Base-by-base conservation (phyloP, 1,140 invertebrate genomes). In the Meteorus sp. region DNA sequence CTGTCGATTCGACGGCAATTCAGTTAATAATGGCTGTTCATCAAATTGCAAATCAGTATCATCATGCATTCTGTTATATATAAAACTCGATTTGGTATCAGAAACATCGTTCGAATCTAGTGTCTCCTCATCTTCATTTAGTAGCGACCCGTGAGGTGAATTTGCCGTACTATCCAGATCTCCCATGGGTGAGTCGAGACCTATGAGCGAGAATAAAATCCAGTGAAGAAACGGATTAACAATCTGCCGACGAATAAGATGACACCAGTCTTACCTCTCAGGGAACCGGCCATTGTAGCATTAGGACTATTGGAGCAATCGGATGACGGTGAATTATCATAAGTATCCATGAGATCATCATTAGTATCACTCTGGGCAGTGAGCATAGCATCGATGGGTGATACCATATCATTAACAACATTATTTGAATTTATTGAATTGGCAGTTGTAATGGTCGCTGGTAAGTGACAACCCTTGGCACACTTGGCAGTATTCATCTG, bases 401-500 rank as follows among this genome's bases (percentile, higher is more conserved):
- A 64, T 17, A 68, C 22, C 23, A 60, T 55, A 45, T 72, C 72
- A 15, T 60, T 62, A 47, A 67, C 67, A 27, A 73, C 74, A 55
- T 68, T 70, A 65, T 70, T 72, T 43, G 67, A 65, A 60, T 65
- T 67, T 54, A 74, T 67, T 17, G 67, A 63, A 54, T 72, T 77
- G 70, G 74, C 72, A 77, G 74, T 76, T 61, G 72, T 76, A 35
- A 70, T 68, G 47, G 70, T 69, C 37, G 69, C 61, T 45, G 75
- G 67, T 60, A 73, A 59, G 48, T 75, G 68, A 53, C 68, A 74
- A 60, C 64, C 74, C 58, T 79, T 78, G 35, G 59, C 63, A 31
- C 63, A 60, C 35, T 75, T 79, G 31, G 80, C 81, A 58, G 72
- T 65, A 62, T 86, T 87, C 70, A 88, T 81, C 72, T 89, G 85